Percentiles rank a stretch among this genome's conserved stretches.
These are phyloP conservation scores for Drosophila mojavensis DNA, from an alignment of 1,140 invertebrate species.

Conservation along the genomic window DNA sequence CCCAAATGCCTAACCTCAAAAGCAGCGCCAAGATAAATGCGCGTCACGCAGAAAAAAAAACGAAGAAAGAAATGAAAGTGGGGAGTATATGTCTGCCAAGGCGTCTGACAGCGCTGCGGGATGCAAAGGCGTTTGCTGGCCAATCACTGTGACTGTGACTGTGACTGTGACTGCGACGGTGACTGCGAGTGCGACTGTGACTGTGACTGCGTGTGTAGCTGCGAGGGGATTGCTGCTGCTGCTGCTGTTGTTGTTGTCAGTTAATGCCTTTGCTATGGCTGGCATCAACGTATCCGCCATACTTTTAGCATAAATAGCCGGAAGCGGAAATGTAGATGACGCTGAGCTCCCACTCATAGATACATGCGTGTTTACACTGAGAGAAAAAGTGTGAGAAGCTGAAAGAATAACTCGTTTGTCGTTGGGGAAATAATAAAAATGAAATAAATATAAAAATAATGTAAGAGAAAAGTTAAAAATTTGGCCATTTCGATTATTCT, in stretches of 20 bases:
- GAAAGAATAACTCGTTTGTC: not conserved
- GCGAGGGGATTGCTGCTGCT: not conserved
- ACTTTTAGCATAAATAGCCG: constrained; percentile 82
- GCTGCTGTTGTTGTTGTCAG: constrained; percentile 19
- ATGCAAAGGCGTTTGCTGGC: constrained; percentile 17
- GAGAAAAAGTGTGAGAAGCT: not conserved
- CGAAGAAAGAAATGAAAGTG: not conserved
- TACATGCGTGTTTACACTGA: constrained; percentile 7
- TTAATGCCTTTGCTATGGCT: constrained; percentile 14
- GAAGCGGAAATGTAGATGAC: constrained; percentile 82
- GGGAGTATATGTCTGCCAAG: constrained; percentile 52
- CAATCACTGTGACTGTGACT: not conserved
- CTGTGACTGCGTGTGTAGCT: constrained; percentile 4
- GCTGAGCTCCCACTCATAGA: constrained; percentile 43
- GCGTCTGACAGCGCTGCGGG: constrained; percentile 75
- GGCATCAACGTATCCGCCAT: constrained; percentile 63
- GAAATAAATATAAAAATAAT: no score
- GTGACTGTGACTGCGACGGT: not conserved
- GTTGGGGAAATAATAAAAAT: no score
- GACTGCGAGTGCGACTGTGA: not conserved
- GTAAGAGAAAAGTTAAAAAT: no score
- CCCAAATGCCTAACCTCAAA: constrained; percentile 16
- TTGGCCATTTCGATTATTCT: no score
- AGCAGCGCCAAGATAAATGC: constrained; percentile 60
- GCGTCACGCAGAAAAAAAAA: not conserved